Evolutionary conservation across 2,113 vertebrate species (phyloP), one percentile per base, ranked within the genome.

Genomic region (Tetrax tetrax): DNA sequence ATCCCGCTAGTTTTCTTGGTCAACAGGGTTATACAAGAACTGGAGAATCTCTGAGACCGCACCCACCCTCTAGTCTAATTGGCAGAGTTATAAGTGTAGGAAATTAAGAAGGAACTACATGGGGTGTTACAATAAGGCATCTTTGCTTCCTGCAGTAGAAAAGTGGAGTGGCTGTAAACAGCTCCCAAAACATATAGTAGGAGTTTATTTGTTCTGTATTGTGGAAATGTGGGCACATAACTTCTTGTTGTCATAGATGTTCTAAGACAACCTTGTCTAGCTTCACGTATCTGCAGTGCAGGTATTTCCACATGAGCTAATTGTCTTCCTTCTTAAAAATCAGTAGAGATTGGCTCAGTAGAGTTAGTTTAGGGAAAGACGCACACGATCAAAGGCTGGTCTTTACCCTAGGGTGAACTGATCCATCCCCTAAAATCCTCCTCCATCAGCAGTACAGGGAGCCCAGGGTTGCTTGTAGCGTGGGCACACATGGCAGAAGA

Each of bases 401-500:
- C 56, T 64, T 70, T 33, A 64, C 14, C 16, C 16, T 6, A 45
- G 35, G 16, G 17, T 29, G 16, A 56, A 25, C 11, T n/a, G 21
- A 16, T 28, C 41, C 47, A 57, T 23, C 31, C 23, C 27, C 7
- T 11, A 53, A 45, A 77, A 8, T 27, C 17, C 35, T 14, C 33
- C 21, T 47, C 33, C 33, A 35, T 9, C 45, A 65, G 50, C 23
- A 77, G 37, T 7, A 64, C 13, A 16, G 14, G 37, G 23, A 87
- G 12, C 9, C 21, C 1, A 0, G 43, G 6, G 50, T 15, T 29
- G 14, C 21, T 15, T 27, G 50, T 23, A 25, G 24, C 2, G 3
- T 9, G 28, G 24, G 43, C 18, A 45, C 3, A 1, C 4, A 1
- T 4, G 4, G 27, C 20, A 43, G 25, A 75, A 77, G 33, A 21